Base-by-base conservation (phyloP, 2,113 vertebrate genomes). In the Rhagologus leucostigma region DNA sequence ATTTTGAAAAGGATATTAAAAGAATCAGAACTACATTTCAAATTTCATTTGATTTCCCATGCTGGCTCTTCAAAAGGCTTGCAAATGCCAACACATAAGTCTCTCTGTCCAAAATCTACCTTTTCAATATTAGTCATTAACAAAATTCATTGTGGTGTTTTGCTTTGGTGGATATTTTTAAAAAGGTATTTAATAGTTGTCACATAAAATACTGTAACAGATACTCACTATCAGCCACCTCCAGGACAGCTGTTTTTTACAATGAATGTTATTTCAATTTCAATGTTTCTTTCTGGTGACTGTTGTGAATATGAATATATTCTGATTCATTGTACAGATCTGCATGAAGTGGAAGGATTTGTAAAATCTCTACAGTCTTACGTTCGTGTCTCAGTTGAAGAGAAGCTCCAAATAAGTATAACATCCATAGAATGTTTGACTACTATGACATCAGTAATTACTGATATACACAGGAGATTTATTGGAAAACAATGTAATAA, bases 1-100 rank as follows among this genome's bases (percentile, higher is more conserved):
- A 93, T 90, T 89, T 90, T 90, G 7, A 39, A 86, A 93, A 91
- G 59, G 63, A 90, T 94, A 93, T 91, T 91, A 91, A 94, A 89
- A 80, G 59, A 82, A 73, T 91, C 68, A 96, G 42, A 91, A 76
- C 17, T 91, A 47, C n/a, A 74, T 64, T 91, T 96, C 50, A 70
- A 87, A 88, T 80, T 42, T 68, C 65, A 3, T 19, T 69, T 42
- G 35, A 87, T 84, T 87, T 87, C 67, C 55, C 59, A 83, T 69
- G 67, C 46, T 91, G 75, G 85, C 46, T 86, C 35, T 91, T 93
- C 89, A 94, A 87, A 87, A 87, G 53, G 41, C 21, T 94, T 70
- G 42, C 23, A 91, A 87, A 84, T 70, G 55, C 30, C 70, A 80
- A 73, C 3, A 16, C 33, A 1, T 16, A 84, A 79, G 46, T 39